Percentiles rank a stretch among this genome's conserved stretches.
These are phyloP conservation scores for Riptortus pedestris DNA, from an alignment of 1,140 invertebrate genomes.

Conservation along the genomic window DNA sequence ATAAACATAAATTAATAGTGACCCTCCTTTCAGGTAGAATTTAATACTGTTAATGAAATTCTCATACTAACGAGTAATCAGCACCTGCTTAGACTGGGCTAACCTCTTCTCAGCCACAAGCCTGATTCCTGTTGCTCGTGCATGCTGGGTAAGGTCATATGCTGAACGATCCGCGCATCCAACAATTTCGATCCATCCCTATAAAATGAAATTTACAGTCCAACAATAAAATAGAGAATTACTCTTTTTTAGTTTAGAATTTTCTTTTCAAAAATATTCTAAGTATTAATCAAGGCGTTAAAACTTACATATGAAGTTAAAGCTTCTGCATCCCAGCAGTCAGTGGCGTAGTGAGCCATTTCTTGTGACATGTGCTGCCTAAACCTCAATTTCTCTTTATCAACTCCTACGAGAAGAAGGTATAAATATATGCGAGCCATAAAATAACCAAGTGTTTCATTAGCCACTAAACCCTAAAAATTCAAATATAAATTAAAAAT, in stretches of 20 bases:
- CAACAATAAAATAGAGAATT: too few relatives aligned
- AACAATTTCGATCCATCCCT: slow-evolving; percentile 99
- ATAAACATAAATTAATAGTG: too few relatives aligned
- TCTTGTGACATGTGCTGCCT: slow-evolving; percentile 98
- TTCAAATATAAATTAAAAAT: slow-evolving; percentile 25
- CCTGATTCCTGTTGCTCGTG: slow-evolving; percentile 80
- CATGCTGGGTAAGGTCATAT: slow-evolving; percentile 91
- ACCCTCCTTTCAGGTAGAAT: too few relatives aligned
- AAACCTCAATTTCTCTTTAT: slow-evolving; percentile 77
- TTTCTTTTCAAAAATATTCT: too few relatives aligned
- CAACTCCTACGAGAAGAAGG: slow-evolving; percentile 77
- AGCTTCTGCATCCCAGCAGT: slow-evolving; percentile 98
- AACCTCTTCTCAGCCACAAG: slow-evolving; percentile 86
- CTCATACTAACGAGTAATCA: slow-evolving; percentile 42
- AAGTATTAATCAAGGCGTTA: background rate
- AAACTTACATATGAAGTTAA: slow-evolving; percentile 79
- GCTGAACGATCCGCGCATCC: slow-evolving; percentile 98
- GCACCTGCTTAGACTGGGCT: slow-evolving; percentile 63
- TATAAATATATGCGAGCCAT: slow-evolving; percentile 92
- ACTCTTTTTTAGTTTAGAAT: too few relatives aligned
- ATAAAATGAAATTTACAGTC: too few relatives aligned
- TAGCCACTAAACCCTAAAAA: slow-evolving; percentile 74
- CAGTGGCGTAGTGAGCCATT: slow-evolving; percentile 99
- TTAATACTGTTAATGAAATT: too few relatives aligned
- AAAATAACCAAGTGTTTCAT: slow-evolving; percentile 96